Evolutionary conservation across 2,113 vertebrate genomes (phyloP).

Genomic region (Ctenodactylus gundi): DNA sequence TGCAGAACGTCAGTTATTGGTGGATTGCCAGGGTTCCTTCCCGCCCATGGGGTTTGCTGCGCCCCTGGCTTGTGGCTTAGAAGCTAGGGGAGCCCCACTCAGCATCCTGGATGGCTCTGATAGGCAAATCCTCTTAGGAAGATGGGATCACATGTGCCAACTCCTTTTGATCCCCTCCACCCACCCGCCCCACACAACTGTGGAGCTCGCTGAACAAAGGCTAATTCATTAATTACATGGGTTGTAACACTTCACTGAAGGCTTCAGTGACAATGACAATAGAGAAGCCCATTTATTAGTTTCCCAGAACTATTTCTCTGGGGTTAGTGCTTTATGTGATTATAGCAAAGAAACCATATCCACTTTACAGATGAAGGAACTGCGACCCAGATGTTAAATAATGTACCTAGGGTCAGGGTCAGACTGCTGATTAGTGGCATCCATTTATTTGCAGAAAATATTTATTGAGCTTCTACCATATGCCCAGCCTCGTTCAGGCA

Average conservation of each 20-base stretch:
- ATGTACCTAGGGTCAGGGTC: not conserved
- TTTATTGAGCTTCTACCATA: not conserved
- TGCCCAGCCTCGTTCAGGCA: not conserved
- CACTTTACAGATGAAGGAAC: slow-evolving; percentile 14
- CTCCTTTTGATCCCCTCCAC: not conserved
- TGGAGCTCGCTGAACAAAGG: not conserved
- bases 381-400: not conserved
- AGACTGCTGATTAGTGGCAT: not conserved
- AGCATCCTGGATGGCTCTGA: not conserved
- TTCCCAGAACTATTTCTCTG: not conserved
- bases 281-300: not conserved
- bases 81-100: not conserved
- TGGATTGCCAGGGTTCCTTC: not conserved
- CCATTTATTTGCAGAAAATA: not conserved
- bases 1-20: slow-evolving; percentile 10
- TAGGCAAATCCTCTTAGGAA: slow-evolving; percentile 34
- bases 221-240: not conserved
- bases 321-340: not conserved
- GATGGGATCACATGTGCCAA: not conserved
- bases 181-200: not conserved
- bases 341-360: not conserved
- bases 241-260: not conserved
- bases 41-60: not conserved
- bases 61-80: not conserved
- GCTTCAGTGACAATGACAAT: not conserved